A percentile compares a stretch with the other conserved stretches of the same genome.
Conservation (phyloP, 2,113 vertebrate species). For the Aegithalos caudatus region DNA sequence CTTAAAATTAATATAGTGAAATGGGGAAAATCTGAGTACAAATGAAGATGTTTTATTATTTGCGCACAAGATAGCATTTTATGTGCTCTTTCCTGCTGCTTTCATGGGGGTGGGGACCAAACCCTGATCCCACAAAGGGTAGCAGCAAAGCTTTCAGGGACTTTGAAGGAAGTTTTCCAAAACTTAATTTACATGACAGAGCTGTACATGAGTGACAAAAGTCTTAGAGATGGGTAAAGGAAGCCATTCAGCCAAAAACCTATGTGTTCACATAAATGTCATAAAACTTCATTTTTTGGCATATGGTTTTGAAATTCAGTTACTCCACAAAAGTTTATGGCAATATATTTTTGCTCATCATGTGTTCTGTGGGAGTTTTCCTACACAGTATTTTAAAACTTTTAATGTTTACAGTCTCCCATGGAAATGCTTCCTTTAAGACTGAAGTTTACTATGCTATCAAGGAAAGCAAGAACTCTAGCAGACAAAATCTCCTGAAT, state of each 20-base stretch:
- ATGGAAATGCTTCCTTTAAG: not conserved
- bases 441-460: not conserved
- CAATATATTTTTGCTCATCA: not conserved
- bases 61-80: not conserved
- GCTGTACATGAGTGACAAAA: not conserved
- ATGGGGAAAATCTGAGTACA: not conserved
- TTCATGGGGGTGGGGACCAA: not conserved
- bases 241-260: not conserved
- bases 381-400: not conserved
- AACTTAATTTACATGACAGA: not conserved
- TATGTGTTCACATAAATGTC: not conserved
- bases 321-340: not conserved
- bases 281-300: not conserved
- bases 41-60: not conserved
- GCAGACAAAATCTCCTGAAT: not conserved
- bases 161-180: not conserved
- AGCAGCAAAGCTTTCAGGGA: not conserved
- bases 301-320: not conserved
- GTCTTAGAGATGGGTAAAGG: not conserved
- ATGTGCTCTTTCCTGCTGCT: not conserved
- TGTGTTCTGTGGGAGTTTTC: conserved; percentile 45
- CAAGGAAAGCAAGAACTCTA: not conserved
- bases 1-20: not conserved
- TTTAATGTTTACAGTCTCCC: not conserved
- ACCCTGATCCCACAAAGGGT: not conserved